A percentile compares a stretch with the other conserved stretches of the same genome.
These are phyloP conservation scores for Cataglyphis cursor DNA, from an alignment of 2,888 invertebrate species.

Conservation along the genomic window DNA sequence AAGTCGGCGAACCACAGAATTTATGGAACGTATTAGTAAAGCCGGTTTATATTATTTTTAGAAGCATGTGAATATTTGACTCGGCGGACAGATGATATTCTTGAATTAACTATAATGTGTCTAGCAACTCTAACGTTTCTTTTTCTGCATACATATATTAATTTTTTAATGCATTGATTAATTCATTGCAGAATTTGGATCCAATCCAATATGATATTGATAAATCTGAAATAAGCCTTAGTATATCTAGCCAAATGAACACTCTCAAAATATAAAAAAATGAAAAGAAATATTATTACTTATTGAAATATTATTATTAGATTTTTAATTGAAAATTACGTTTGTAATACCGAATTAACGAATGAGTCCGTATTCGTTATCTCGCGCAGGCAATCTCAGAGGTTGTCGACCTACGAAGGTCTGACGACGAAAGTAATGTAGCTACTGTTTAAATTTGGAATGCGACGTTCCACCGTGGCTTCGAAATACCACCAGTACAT, in stretches of 20 bases:
- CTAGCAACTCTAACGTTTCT: neutral
- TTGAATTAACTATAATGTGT: slow-evolving; percentile 36
- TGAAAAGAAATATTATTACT: neutral
- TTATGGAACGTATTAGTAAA: slow-evolving; percentile 21
- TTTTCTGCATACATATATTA: neutral
- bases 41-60: slow-evolving; percentile 29
- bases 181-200: neutral
- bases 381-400: neutral
- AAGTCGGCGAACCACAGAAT: neutral
- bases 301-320: neutral
- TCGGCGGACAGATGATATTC: slow-evolving; percentile 26
- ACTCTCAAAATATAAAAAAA: neutral
- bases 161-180: neutral
- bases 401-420: slow-evolving; percentile 47
- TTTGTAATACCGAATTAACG: neutral
- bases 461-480: slow-evolving; percentile 14
- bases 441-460: slow-evolving; percentile 53
- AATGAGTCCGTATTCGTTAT: neutral
- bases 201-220: neutral
- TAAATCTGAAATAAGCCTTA: neutral
- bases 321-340: neutral
- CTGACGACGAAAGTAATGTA: slow-evolving; percentile 31
- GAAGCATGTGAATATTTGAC: slow-evolving; percentile 11
- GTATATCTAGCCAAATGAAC: neutral
- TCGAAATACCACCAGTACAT: slow-evolving; percentile 18